A percentile compares a stretch with the other conserved stretches of the same genome.
phyloP scores from a whole-genome alignment of 2,113 vertebrate species.

The Megaceryle torquata region DNA sequence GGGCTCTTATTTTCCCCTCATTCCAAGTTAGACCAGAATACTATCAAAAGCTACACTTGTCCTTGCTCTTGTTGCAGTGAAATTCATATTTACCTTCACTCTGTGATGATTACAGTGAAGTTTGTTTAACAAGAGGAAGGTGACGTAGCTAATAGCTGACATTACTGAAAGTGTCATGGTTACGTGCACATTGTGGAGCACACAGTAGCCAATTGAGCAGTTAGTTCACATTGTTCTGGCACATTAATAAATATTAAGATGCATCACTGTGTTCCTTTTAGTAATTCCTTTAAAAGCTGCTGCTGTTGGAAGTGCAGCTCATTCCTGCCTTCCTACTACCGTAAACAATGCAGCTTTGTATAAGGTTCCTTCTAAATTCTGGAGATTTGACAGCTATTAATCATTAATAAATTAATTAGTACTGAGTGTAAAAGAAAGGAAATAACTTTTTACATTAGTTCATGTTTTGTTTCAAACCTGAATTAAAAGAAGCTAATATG shows the following conservation, averaged over 20 bases:
- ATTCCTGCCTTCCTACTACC: neutral
- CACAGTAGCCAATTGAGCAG: neutral
- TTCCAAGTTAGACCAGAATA: neutral
- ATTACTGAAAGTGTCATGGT: neutral
- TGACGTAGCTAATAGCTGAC: neutral
- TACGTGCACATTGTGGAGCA: rapidly evolving
- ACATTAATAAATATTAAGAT: neutral
- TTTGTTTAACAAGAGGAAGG: neutral
- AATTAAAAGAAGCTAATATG: neutral
- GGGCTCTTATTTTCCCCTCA: neutral
- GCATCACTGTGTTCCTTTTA: neutral
- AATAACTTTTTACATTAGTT: neutral
- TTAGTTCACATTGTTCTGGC: neutral
- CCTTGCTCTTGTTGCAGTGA: neutral
- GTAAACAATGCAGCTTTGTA: neutral
- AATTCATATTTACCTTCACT: neutral
- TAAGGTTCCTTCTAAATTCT: neutral
- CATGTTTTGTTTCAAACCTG: neutral
- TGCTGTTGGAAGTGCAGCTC: neutral
- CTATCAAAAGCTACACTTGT: neutral
- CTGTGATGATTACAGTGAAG: neutral
- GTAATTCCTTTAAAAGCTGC: neutral
- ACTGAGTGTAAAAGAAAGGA: neutral
- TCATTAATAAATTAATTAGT: neutral
- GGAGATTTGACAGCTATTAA: neutral